Evolutionary conservation across 2,113 vertebrate species (phyloP).

Genomic region (Pteronura brasiliensis): DNA sequence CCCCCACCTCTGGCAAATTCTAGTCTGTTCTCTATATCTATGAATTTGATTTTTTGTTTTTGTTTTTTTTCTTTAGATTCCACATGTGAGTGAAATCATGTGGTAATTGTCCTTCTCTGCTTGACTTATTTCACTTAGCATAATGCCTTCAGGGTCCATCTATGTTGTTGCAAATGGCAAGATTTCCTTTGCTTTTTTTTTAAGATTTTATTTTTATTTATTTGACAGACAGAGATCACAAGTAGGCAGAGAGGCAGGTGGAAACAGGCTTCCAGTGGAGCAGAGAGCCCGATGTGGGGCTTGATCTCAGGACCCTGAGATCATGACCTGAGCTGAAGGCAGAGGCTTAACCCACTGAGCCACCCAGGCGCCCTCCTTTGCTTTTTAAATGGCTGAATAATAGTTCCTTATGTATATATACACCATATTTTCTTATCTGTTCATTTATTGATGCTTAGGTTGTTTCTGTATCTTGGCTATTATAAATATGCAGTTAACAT

Average conservation of each 20-base stretch:
- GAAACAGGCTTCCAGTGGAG: too few species aligned
- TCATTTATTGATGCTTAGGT: background rate
- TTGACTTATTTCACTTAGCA: background rate
- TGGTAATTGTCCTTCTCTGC: background rate
- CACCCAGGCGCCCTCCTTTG: background rate
- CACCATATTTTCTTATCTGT: background rate
- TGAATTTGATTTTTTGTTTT: background rate
- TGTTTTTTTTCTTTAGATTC: background rate
- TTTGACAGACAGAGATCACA: too few species aligned
- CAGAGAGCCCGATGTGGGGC: too few species aligned
- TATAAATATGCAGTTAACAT: background rate
- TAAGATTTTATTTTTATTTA: too few species aligned
- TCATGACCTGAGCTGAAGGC: too few species aligned
- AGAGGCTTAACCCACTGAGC: too few species aligned
- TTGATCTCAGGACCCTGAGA: too few species aligned
- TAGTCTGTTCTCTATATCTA: background rate
- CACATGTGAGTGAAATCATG: background rate
- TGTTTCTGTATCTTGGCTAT: background rate
- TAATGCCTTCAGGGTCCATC: background rate
- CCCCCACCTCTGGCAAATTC: background rate
- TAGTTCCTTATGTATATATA: background rate
- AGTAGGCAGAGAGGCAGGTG: too few species aligned
- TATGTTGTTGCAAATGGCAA: background rate
- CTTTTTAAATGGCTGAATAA: background rate
- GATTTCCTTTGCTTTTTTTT: background rate